phyloP scores from a whole-genome alignment of 2,113 vertebrate genomes.

The Oxyura jamaicensis region DNA sequence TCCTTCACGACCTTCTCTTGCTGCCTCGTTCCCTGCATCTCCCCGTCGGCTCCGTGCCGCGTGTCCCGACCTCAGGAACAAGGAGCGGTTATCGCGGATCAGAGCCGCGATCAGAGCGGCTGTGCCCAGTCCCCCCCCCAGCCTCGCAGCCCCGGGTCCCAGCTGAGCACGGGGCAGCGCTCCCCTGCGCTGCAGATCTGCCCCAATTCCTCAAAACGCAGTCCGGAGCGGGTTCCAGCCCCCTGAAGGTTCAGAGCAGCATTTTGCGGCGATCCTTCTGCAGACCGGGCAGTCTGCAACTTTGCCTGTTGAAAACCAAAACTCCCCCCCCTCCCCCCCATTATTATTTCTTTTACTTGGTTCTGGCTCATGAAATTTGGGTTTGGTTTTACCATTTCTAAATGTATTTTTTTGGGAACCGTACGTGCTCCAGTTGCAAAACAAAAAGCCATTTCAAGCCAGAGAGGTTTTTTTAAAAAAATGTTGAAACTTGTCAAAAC shows the following conservation, averaged over 20 bases:
- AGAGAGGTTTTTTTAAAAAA: background rate
- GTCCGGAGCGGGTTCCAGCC: background rate
- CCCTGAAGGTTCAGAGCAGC: background rate
- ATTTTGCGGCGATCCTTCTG: background rate
- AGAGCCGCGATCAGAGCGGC: too few relatives aligned
- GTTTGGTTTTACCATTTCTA: constrained; percentile 45
- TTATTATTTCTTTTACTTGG: background rate
- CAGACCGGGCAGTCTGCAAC: background rate
- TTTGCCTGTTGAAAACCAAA: background rate
- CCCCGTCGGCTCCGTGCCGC: background rate
- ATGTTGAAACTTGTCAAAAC: constrained; percentile 41
- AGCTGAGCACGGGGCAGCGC: background rate
- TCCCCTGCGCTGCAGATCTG: background rate
- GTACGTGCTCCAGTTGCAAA: constrained; percentile 28
- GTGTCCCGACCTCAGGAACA: background rate
- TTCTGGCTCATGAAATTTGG: constrained; percentile 52
- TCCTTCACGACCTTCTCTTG: background rate
- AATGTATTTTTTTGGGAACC: constrained; percentile 10
- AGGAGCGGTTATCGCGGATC: background rate
- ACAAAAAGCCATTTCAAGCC: constrained; percentile 41
- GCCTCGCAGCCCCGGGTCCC: background rate
- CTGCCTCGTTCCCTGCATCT: background rate
- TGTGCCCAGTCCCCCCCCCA: too few relatives aligned
- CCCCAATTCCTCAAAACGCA: background rate
- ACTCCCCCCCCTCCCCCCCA: background rate